Evolutionary conservation across 2,113 vertebrate species (phyloP).

Genomic region (Vimba vimba): DNA sequence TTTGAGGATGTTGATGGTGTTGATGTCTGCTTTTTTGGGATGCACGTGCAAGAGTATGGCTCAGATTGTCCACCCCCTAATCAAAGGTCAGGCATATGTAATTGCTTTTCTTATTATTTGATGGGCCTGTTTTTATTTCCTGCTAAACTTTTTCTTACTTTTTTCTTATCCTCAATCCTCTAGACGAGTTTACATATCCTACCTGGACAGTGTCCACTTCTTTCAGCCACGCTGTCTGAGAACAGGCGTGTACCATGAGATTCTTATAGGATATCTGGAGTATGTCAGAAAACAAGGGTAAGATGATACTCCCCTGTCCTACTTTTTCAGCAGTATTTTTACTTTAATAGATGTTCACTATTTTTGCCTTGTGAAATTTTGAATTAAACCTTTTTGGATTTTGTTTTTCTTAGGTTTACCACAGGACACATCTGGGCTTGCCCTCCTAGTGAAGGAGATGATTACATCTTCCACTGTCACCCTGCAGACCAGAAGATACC

Average conservation of each 20-base stretch:
- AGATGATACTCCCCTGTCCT: constrained; percentile 55
- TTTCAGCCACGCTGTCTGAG: constrained; percentile 92
- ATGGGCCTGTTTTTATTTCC: neutral
- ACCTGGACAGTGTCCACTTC: constrained; percentile 98
- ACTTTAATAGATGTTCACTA: too few species aligned
- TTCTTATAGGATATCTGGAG: constrained; percentile 96
- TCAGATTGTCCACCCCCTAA: constrained; percentile 97
- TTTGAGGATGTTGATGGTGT: constrained; percentile 98
- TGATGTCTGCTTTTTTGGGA: constrained; percentile 97
- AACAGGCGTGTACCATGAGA: constrained; percentile 97
- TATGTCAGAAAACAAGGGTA: constrained; percentile 96
- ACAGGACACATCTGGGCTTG: constrained; percentile 99
- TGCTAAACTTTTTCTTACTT: neutral
- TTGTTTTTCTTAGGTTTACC: constrained; percentile 79
- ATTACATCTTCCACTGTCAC: constrained; percentile 99
- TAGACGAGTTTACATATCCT: constrained; percentile 98
- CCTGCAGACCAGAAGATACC: constrained; percentile 97
- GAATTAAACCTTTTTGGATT: neutral
- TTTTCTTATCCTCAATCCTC: neutral
- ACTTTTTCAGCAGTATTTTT: neutral
- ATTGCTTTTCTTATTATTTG: neutral
- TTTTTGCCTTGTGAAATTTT: neutral
- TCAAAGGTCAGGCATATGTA: constrained; percentile 82
- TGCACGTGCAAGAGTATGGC: constrained; percentile 98
- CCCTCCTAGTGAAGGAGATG: constrained; percentile 96